Conservation (phyloP, 2,888 invertebrate genomes). For the Thera obeliscata region DNA sequence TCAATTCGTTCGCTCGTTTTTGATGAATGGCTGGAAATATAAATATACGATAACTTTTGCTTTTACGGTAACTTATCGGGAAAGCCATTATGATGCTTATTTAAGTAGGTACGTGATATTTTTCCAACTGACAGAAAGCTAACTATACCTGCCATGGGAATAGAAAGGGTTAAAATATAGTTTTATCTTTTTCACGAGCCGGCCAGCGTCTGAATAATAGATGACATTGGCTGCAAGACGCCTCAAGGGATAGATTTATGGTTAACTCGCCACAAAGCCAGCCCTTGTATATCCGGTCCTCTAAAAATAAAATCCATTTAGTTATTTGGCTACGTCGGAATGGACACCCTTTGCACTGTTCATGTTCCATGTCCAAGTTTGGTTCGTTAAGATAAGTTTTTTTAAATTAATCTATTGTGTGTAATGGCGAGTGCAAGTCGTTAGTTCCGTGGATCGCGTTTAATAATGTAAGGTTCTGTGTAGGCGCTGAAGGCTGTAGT, state of each 20-base stretch:
- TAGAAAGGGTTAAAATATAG: constrained; percentile 16
- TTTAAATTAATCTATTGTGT: constrained; percentile 46
- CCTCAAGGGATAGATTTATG: constrained; percentile 68
- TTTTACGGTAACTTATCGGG: neutral
- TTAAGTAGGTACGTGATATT: neutral
- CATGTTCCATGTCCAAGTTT: neutral
- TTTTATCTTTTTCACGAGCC: constrained; percentile 24
- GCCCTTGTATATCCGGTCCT: constrained; percentile 54
- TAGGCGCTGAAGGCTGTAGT: constrained; percentile 58
- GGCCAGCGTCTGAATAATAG: constrained; percentile 62
- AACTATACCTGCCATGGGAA: constrained; percentile 2
- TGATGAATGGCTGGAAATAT: constrained; percentile 9
- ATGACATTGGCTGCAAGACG: constrained; percentile 61
- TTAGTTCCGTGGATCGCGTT: constrained; percentile 65
- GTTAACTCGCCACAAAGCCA: constrained; percentile 53
- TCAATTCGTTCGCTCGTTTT: constrained; percentile 47
- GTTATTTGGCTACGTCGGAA: constrained; percentile 39
- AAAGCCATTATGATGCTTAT: neutral
- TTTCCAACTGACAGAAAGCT: neutral
- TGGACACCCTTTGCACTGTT: constrained; percentile 36
- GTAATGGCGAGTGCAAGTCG: constrained; percentile 55
- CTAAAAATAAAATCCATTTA: constrained; percentile 55
- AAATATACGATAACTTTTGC: neutral
- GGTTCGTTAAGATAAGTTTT: constrained; percentile 28
- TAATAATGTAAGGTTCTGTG: constrained; percentile 67